Percentiles rank a stretch among this genome's conserved stretches.
These are phyloP conservation scores for Lydus trimaculatus DNA, from an alignment of 2,888 invertebrate genomes.

Conservation along the genomic window DNA sequence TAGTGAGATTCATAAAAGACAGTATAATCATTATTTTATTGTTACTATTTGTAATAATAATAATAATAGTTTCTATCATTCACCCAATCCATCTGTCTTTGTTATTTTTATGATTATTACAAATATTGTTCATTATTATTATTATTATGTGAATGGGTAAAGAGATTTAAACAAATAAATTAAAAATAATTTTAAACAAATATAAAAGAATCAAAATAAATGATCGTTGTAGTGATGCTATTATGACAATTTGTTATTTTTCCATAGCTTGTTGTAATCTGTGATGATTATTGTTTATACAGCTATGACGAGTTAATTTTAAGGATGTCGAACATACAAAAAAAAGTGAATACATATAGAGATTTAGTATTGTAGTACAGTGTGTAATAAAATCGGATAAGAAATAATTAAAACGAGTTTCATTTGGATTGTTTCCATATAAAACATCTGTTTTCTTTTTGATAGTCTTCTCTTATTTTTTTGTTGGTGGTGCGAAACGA, in stretches of 20 bases:
- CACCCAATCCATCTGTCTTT: conserved; percentile 12
- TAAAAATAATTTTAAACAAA: background rate
- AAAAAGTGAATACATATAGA: conserved; percentile 41
- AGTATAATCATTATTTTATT: conserved; percentile 43
- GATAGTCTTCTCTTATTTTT: too few relatives aligned
- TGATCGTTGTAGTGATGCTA: conserved; percentile 6
- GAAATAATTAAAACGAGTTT: conserved; percentile 11
- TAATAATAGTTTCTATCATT: conserved; percentile 34
- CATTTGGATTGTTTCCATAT: background rate
- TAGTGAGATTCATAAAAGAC: conserved; percentile 36
- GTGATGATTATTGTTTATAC: conserved; percentile 53
- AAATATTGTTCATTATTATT: background rate
- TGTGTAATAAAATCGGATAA: conserved; percentile 51
- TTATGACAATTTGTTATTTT: conserved; percentile 31
- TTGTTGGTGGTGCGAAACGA: too few relatives aligned
- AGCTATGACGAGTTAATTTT: conserved; percentile 51
- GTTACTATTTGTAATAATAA: conserved; percentile 29
- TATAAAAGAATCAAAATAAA: background rate
- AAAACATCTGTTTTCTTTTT: background rate
- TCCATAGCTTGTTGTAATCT: conserved; percentile 53
- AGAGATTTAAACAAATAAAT: background rate
- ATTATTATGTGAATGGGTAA: conserved; percentile 27
- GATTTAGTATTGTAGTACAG: conserved; percentile 51
- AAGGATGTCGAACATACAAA: conserved; percentile 22
- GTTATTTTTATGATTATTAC: background rate